Conservation (phyloP, 2,113 vertebrate species). For the Siphamia tubifer region DNA sequence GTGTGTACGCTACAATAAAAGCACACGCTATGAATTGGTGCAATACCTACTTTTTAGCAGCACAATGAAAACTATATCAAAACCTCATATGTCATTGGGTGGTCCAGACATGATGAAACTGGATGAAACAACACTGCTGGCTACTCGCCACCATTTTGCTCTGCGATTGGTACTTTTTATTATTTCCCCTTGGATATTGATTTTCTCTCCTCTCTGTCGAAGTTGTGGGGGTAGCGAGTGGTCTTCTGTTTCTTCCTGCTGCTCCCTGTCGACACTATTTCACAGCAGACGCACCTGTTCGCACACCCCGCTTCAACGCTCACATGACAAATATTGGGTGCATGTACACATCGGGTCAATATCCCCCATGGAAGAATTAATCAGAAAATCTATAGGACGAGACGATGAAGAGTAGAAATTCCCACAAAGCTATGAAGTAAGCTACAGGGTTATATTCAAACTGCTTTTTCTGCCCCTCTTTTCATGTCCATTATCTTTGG, state of each 20-base stretch:
- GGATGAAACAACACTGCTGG: conserved; percentile 21
- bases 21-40: not conserved
- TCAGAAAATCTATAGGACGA: not conserved
- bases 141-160: conserved; percentile 33
- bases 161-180: conserved; percentile 42
- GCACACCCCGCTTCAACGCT: not conserved
- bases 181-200: conserved; percentile 55
- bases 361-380: not conserved
- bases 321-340: not conserved
- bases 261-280: conserved; percentile 27
- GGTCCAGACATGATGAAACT: conserved; percentile 28
- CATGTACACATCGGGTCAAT: not conserved
- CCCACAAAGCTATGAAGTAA: not conserved
- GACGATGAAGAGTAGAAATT: not conserved
- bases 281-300: not conserved
- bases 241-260: conserved; percentile 19
- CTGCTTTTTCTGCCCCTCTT: not conserved
- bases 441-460: not conserved
- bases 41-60: not conserved
- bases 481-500: not conserved
- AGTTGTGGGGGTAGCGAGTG: conserved; percentile 13
- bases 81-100: conserved; percentile 29
- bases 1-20: not conserved
- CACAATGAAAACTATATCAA: conserved; percentile 34
- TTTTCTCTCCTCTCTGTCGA: conserved; percentile 52